Evolutionary conservation across 1,140 invertebrate genomes (phyloP).

Genomic region (Drosophila baimaii): DNA sequence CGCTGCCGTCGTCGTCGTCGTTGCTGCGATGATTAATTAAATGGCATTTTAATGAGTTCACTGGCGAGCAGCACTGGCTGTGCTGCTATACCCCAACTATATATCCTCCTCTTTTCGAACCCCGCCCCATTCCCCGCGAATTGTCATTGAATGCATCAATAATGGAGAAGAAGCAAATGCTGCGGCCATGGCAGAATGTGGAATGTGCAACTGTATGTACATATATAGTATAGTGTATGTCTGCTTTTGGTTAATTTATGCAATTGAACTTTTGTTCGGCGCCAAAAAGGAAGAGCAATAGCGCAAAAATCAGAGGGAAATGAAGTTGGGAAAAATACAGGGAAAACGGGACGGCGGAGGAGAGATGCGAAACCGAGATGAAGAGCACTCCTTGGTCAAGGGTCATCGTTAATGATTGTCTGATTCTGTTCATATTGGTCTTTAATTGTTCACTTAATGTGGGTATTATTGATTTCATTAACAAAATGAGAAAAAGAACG

Average conservation of each 20-base stretch:
- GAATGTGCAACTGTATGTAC: conserved; percentile 37
- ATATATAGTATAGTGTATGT: conserved; percentile 22
- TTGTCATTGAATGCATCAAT: conserved; percentile 74
- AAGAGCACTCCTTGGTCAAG: conserved; percentile 28
- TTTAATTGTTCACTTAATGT: conserved; percentile 28
- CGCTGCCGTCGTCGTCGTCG: conserved; percentile 18
- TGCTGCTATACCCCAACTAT: conserved; percentile 9
- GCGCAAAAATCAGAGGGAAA: conserved; percentile 1
- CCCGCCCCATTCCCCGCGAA: conserved; percentile 4
- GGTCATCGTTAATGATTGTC: conserved; percentile 31
- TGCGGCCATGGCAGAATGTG: conserved; percentile 33
- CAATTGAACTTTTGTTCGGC: conserved; percentile 69
- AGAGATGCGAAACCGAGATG: background rate
- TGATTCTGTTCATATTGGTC: conserved; percentile 19
- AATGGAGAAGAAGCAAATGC: conserved; percentile 35
- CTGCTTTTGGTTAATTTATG: conserved; percentile 75
- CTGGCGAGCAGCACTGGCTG: conserved; percentile 34
- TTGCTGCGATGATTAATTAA: conserved; percentile 76
- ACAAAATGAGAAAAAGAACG: background rate
- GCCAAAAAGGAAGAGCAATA: conserved; percentile 15
- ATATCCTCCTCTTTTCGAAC: background rate
- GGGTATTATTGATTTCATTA: conserved; percentile 16
- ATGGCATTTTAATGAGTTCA: conserved; percentile 82
- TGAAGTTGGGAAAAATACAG: conserved; percentile 1
- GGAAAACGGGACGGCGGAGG: background rate